phyloP scores from a whole-genome alignment of 2,888 invertebrate genomes.

The Lepetodrilus schrolli region DNA sequence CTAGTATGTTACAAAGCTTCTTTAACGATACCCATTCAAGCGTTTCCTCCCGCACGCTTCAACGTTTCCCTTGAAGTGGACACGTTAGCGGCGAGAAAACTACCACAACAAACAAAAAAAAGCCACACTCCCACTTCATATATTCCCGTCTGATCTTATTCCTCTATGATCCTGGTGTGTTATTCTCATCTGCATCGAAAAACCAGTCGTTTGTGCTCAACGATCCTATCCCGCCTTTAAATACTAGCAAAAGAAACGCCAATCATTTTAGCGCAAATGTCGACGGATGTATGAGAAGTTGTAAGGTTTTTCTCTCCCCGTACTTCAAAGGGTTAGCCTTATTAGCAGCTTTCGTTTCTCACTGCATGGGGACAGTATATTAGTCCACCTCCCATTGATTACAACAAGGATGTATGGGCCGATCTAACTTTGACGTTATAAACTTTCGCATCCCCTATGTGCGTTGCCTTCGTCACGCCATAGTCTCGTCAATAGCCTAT shows the following conservation, averaged over 20 bases:
- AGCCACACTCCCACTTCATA: too few relatives aligned
- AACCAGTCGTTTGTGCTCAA: not conserved
- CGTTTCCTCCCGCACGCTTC: not conserved
- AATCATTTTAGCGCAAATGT: not conserved
- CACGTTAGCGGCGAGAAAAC: not conserved
- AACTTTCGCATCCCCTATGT: not conserved
- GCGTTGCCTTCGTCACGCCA: not conserved
- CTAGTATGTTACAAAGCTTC: not conserved
- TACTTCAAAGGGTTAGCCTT: not conserved
- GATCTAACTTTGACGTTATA: slow-evolving; percentile 4
- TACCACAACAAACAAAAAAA: not conserved
- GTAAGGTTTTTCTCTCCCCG: not conserved
- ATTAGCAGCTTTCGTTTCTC: not conserved
- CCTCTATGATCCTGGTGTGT: not conserved
- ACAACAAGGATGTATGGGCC: not conserved
- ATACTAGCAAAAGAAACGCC: not conserved
- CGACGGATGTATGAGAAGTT: not conserved
- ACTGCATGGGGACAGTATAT: not conserved
- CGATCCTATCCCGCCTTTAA: not conserved
- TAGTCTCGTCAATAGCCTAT: not conserved
- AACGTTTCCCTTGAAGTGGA: not conserved
- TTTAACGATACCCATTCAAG: not conserved
- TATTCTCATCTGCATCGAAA: not conserved
- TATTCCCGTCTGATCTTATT: too few relatives aligned
- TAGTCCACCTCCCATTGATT: not conserved